Evolutionary conservation across 2,113 vertebrate genomes (phyloP), one percentile per base, ranked within the genome.

Genomic region (Daboia siamensis): DNA sequence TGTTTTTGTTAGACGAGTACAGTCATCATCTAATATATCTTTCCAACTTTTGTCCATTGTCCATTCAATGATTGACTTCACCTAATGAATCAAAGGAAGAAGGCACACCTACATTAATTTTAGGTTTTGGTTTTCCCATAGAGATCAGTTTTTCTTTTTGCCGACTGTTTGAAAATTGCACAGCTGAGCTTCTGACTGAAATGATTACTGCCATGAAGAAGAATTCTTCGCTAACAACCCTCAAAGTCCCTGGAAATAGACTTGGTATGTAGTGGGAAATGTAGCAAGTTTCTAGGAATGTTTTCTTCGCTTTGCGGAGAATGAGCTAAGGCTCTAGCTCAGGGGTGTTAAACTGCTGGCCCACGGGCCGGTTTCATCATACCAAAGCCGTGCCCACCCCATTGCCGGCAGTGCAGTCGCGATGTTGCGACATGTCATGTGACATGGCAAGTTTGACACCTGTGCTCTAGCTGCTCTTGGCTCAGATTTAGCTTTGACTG

Each of bases 121-220:
- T 87, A 80, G 29, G 84, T n/a, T 88, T 80, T 86, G 64, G 88
- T 92, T 89, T 93, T 94, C 94, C 93, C 20, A n/a, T 23, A 99
- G 99, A 99, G 95, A 96, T 99, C 90, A 97, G 95, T 0, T 97
- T 99, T 64, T 98, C 97, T 54, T 99, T 99, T 96, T 99, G 99
- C 90, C 98, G 98, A 8, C 98, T 99, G 87, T 98, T 99, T 92
- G 99, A 99, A 96, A 98, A 94, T 57, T 95, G 98, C 84, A 97
- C 98, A 52, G 91, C 96, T 21, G 98, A 98, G 85, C 98, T 98
- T 95, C 95, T 99, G 86, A 94, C 95, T 20, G 97, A 98, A 94
- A 97, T 99, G 94, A 98, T 98, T 90, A 96, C 93, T 9, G 96
- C 97, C 92, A 94, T 99, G 93, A 99, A 98, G 96, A 95, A 92